A percentile compares a stretch with the other conserved stretches of the same genome.
Conservation (phyloP, 2,888 invertebrate species). For the Caenorhabditis japonica region DNA sequence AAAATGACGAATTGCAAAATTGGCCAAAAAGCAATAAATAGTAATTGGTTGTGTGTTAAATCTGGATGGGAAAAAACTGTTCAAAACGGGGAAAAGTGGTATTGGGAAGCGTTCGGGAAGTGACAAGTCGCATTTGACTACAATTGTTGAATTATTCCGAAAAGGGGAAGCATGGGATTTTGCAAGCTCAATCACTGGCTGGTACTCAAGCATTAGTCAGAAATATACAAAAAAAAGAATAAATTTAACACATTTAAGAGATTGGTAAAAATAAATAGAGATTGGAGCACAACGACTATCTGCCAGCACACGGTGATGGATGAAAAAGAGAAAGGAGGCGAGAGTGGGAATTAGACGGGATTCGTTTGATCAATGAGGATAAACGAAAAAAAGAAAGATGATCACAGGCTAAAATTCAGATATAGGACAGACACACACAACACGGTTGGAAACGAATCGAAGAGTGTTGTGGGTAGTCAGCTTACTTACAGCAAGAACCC, state of each 20-base stretch:
- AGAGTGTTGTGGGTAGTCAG: background rate
- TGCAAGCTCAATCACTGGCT: constrained; percentile 49
- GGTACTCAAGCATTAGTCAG: constrained; percentile 18
- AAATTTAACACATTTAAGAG: background rate
- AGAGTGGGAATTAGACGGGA: background rate
- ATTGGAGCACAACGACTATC: constrained; percentile 8
- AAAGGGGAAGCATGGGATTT: constrained; percentile 16
- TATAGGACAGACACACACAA: constrained; percentile 24
- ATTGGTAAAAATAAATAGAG: constrained; percentile 6
- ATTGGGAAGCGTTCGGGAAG: background rate
- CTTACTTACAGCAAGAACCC: constrained; percentile 66
- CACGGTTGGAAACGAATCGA: constrained; percentile 6
- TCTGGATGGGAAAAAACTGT: constrained; percentile 7
- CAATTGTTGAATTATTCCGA: constrained; percentile 2
- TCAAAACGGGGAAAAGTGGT: background rate
- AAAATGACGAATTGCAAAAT: constrained; percentile 1
- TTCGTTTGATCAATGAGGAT: no score
- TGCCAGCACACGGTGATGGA: background rate
- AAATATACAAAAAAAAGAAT: constrained; percentile 36
- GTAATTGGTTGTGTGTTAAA: constrained; percentile 9
- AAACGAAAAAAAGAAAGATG: constrained; percentile 15
- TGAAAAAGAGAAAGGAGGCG: constrained; percentile 4
- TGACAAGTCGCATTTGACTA: constrained; percentile 1
- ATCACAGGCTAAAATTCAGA: constrained; percentile 40
- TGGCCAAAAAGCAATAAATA: constrained; percentile 30